Evolutionary conservation across 2,797 vertebrate genomes (phyloP).

Genomic region (Microctenopoma steveboyesi): DNA sequence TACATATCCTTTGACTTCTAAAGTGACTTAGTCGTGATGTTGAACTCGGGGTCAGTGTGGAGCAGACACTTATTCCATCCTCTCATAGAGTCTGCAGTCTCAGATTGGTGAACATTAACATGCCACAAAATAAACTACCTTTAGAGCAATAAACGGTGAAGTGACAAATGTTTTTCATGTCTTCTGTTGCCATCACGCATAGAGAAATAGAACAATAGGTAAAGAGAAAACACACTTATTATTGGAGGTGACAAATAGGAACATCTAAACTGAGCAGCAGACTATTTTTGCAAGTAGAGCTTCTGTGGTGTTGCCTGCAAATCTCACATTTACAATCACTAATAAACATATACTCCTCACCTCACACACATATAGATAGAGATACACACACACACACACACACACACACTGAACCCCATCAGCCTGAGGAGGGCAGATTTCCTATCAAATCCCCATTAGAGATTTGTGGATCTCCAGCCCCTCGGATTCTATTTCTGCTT

Average conservation of each 20-base stretch:
- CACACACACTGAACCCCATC: conserved; percentile 27
- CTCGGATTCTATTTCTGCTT: conserved; percentile 81
- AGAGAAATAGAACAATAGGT: not conserved
- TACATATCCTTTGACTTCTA: conserved; percentile 5
- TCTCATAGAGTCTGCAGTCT: conserved; percentile 73
- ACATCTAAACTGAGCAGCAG: conserved; percentile 27
- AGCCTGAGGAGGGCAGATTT: conserved; percentile 69
- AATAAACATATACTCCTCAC: conserved; percentile 24
- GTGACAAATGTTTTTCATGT: not conserved
- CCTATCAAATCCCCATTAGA: conserved; percentile 72
- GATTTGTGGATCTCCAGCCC: conserved; percentile 59
- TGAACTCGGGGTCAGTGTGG: conserved; percentile 21
- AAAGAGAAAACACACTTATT: not conserved
- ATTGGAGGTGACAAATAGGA: conserved; percentile 3
- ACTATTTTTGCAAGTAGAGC: conserved; percentile 43
- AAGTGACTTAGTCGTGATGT: conserved; percentile 21
- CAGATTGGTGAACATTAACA: conserved; percentile 46
- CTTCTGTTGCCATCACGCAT: too few species aligned
- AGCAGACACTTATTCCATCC: conserved; percentile 69
- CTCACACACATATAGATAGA: conserved; percentile 3
- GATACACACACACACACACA: not conserved
- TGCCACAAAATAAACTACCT: conserved; percentile 60
- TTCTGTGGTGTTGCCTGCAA: conserved; percentile 3
- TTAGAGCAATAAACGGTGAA: conserved; percentile 62
- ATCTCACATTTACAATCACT: not conserved